A percentile compares a stretch with the other conserved stretches of the same genome.
phyloP scores from a whole-genome alignment of 2,888 invertebrate genomes.

The Temnothorax ravouxi region DNA sequence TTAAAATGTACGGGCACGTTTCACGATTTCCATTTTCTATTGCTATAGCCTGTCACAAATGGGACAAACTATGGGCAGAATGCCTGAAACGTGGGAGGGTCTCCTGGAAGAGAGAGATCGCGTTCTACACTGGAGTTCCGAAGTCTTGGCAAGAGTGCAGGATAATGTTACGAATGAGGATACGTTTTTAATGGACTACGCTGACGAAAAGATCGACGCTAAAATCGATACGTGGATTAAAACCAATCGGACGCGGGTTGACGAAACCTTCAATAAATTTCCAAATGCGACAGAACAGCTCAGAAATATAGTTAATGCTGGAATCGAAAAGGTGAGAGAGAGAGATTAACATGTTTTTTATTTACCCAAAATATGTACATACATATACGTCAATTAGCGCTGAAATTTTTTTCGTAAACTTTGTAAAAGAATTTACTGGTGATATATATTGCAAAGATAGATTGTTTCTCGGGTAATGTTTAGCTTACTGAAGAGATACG shows the following conservation, averaged over 20 bases:
- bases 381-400: background rate
- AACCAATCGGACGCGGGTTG: slow-evolving; percentile 55
- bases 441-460: background rate
- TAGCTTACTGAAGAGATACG: slow-evolving; percentile 71
- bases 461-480: background rate
- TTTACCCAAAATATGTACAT: no score
- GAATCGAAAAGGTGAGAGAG: slow-evolving; percentile 65
- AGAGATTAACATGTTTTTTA: slow-evolving; percentile 53
- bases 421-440: background rate
- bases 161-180: slow-evolving; percentile 77
- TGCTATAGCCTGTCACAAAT: slow-evolving; percentile 57
- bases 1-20: background rate
- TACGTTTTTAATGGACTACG: slow-evolving; percentile 75
- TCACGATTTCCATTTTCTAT: background rate
- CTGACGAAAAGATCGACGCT: slow-evolving; percentile 68
- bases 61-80: slow-evolving; percentile 77
- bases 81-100: slow-evolving; percentile 75
- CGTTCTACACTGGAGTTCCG: slow-evolving; percentile 77
- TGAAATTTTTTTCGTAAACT: background rate
- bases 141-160: slow-evolving; percentile 75
- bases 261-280: slow-evolving; percentile 55
- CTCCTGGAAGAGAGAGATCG: slow-evolving; percentile 75
- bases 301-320: slow-evolving; percentile 47
- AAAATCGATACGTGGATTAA: slow-evolving; percentile 77
- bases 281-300: slow-evolving; percentile 40